Evolutionary conservation across 2,888 invertebrate genomes (phyloP), one percentile per base, ranked within the genome.

Genomic region (Hartigia nigra): DNA sequence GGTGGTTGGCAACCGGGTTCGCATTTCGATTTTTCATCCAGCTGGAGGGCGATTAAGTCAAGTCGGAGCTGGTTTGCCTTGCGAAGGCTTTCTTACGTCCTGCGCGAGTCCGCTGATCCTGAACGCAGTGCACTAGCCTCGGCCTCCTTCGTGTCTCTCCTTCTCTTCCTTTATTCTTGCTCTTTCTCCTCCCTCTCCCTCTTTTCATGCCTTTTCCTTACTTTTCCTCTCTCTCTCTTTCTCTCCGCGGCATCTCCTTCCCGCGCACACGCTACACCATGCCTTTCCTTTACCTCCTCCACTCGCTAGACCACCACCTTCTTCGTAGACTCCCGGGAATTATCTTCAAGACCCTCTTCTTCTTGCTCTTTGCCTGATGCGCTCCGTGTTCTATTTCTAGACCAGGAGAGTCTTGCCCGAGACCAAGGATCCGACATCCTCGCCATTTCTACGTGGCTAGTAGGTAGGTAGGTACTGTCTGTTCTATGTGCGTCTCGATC

Each of bases 31-130:
- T 81, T 85, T 81, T 80, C 31, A 34, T 55, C 55, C 55, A 72
- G 31, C 31, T 77, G 79, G 80, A 81, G 74, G 80, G 78, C 80
- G 78, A 77, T 81, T 79, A 74, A 78, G 79, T 80, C 78, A 80
- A 82, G 79, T 81, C 81, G 80, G 77, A 85, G 84, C 87, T 82
- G 86, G 88, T 87, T 88, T 84, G 84, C 87, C 87, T 88, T 86
- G 88, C 86, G 84, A 87, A 86, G 86, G 84, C 84, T 87, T 86
- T 87, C 87, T 87, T 86, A 82, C 83, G 83, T 82, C 78, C 78
- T 81, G 81, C 77, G 34, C 74, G 70, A 72, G 72, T 72, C 72
- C 72, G 34, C 72, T 81, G 81, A 80, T 81, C 80, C 81, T 79
- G 74, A 76, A 31, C 36, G 75, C 34, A 36, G 75, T 75, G 75